Conservation (phyloP, 2,797 vertebrate species). For the Discoglossus pictus region DNA sequence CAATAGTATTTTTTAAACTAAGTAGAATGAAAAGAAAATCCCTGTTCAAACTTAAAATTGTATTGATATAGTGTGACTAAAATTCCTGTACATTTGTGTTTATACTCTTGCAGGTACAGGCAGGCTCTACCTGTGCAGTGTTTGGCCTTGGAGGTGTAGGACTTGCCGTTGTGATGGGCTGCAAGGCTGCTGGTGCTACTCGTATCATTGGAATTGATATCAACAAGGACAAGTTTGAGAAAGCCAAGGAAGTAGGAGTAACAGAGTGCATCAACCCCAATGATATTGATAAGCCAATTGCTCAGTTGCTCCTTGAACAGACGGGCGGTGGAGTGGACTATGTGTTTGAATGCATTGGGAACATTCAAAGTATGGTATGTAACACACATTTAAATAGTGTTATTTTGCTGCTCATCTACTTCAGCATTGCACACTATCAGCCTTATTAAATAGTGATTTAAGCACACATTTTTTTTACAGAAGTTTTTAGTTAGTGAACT, state of each 20-base stretch:
- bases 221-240: slow-evolving; percentile 80
- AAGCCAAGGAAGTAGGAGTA: slow-evolving; percentile 81
- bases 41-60: too few relatives aligned
- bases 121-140: slow-evolving; percentile 82
- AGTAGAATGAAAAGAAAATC: too few relatives aligned
- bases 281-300: slow-evolving; percentile 79
- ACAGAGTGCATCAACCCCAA: slow-evolving; percentile 85
- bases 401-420: too few relatives aligned
- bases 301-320: slow-evolving; percentile 83
- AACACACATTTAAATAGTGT: too few relatives aligned
- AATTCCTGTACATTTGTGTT: too few relatives aligned
- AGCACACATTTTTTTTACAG: too few relatives aligned
- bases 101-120: slow-evolving; percentile 72
- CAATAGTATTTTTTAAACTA: too few relatives aligned
- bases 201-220: slow-evolving; percentile 86
- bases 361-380: slow-evolving; percentile 81
- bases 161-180: slow-evolving; percentile 82
- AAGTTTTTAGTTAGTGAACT: too few relatives aligned
- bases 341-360: slow-evolving; percentile 86
- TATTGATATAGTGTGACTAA: too few relatives aligned
- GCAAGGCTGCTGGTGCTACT: slow-evolving; percentile 81
- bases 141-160: slow-evolving; percentile 89
- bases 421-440: too few relatives aligned
- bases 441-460: too few relatives aligned
- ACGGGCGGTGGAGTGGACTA: slow-evolving; percentile 80